Percentiles rank a stretch among this genome's conserved stretches.
phyloP scores from a whole-genome alignment of 2,113 vertebrate species.

The Phylloscopus trochiloides region DNA sequence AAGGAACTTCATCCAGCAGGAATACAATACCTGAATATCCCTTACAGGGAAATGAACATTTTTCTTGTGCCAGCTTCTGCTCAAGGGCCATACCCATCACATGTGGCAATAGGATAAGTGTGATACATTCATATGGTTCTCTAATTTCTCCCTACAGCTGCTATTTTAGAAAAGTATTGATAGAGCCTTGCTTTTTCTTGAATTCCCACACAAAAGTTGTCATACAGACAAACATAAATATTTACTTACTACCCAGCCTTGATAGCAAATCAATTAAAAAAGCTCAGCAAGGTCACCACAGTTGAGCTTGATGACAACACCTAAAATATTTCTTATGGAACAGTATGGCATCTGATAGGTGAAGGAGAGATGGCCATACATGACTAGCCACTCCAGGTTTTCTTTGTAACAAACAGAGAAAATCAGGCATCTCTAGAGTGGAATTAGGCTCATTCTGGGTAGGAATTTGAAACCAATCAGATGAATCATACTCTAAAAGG shows the following conservation, averaged over 20 bases:
- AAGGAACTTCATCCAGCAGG: not conserved
- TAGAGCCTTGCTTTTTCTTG: not conserved
- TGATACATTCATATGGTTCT: not conserved
- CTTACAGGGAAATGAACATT: not conserved
- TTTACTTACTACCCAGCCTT: not conserved
- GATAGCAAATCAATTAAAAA: not conserved
- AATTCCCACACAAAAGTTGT: not conserved
- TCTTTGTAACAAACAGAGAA: not conserved
- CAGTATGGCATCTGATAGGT: not conserved
- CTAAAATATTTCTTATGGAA: not conserved
- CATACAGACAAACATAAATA: not conserved
- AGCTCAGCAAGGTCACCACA: not conserved
- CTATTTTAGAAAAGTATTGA: constrained; percentile 27
- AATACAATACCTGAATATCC: not conserved
- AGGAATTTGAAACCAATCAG: not conserved
- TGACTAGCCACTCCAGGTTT: not conserved
- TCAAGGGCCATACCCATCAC: not conserved
- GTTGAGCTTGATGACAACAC: not conserved
- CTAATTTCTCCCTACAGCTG: not conserved
- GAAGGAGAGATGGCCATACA: not conserved
- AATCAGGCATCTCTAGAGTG: not conserved
- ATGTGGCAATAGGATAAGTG: fast-evolving
- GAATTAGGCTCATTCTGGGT: not conserved
- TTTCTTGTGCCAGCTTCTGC: not conserved
- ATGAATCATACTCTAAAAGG: not conserved